Base-by-base conservation (phyloP, 2,888 invertebrate genomes). In the Acanthosepion lycidas region DNA sequence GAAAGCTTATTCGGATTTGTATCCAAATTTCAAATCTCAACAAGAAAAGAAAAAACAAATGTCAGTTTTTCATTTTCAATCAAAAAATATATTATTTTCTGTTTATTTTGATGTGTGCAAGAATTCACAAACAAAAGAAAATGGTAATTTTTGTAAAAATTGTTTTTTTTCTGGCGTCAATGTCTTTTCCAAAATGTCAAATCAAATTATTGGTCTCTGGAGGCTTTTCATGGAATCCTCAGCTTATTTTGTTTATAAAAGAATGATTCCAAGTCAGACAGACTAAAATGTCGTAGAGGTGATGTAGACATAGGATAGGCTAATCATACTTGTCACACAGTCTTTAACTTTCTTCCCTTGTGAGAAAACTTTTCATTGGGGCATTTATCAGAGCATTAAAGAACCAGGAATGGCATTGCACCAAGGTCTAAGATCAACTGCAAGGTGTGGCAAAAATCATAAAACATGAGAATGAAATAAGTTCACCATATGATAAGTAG, bases 141-240 rank as follows among this genome's bases (percentile, higher is more conserved):
- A 78, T 78, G 78, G 78, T n/a, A 78, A 78, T 78, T 78, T 33
- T n/a, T 78, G n/a, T 78, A n/a, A n/a, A 42, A 78, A 78, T 78
- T n/a, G 78, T 3, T n/a, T n/a, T 18, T 18, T 33, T n/a, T 78
- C 78, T 15, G n/a, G n/a, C 12, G n/a, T n/a, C 15, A 12, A 4
- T 15, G 78, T 78, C 78, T 78, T n/a, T 33, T n/a, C 15, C n/a
- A n/a, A 78, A 78, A 78, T 33, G 78, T 78, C 78, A 78, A 78
- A 78, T 78, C 33, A 12, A 78, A 78, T 78, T 78, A 78, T 78
- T 78, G 78, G 78, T 78, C 78, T 78, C 78, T 33, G n/a, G 78
- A 78, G n/a, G 78, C n/a, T 33, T n/a, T 78, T 78, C 78, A 33
- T 33, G n/a, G 78, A 78, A 78, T 33, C 78, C n/a, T 42, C 12